Percentiles rank a stretch among this genome's conserved stretches.
phyloP scores from a whole-genome alignment of 1,140 invertebrate genomes.

The Helicoverpa zea region DNA sequence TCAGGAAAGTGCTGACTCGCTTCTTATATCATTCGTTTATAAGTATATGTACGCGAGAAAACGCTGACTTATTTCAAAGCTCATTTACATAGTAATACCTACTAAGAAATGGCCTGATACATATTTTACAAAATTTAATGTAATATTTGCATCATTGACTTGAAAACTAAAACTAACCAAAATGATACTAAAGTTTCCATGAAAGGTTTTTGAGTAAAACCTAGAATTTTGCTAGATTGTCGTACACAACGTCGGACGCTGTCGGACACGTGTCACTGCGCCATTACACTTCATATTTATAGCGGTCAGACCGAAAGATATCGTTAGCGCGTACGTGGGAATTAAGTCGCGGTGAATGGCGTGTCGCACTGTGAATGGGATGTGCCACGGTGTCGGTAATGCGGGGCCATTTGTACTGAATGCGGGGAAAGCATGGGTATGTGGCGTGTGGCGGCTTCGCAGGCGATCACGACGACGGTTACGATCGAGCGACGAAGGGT shows the following conservation, averaged over 20 bases:
- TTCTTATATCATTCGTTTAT: constrained; percentile 1
- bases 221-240: no score
- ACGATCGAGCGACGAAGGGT: background rate
- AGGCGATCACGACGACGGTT: background rate
- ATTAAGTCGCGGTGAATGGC: constrained; percentile 6
- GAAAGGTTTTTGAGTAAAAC: no score
- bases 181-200: no score
- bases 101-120: no score
- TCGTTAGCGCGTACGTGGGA: constrained; percentile 28
- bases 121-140: no score
- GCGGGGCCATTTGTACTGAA: background rate
- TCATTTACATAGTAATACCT: background rate
- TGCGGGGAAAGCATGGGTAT: background rate
- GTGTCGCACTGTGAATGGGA: constrained; percentile 1
- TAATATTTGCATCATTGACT: no score
- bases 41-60: no score
- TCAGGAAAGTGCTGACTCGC: constrained; percentile 14
- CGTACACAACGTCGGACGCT: background rate
- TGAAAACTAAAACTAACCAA: no score
- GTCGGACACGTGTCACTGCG: constrained; percentile 11
- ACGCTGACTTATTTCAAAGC: no score
- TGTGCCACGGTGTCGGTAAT: background rate
- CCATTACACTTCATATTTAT: constrained; percentile 25
- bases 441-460: background rate
- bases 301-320: constrained; percentile 14